phyloP scores from a whole-genome alignment of 2,113 vertebrate species.

The Aldabrachelys gigantea region DNA sequence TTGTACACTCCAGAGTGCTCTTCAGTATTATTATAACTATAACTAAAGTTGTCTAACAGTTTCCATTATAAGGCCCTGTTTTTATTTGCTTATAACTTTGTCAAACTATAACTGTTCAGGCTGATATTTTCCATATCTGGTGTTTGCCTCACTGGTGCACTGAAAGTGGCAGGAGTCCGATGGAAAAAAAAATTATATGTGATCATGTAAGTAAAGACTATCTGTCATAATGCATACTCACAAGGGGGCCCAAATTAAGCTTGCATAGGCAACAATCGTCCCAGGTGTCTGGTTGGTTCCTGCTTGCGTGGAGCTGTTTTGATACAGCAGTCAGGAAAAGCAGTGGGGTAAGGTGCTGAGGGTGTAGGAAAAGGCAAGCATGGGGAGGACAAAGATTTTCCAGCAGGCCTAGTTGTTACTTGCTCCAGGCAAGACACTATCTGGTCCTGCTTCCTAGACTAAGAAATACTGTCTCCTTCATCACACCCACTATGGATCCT shows the following conservation, averaged over 20 bases:
- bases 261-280: not conserved
- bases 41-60: not conserved
- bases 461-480: not conserved
- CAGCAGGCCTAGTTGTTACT: not conserved
- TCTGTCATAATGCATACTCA: not conserved
- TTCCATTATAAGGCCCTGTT: not conserved
- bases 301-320: not conserved
- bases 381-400: too few relatives aligned
- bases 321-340: not conserved
- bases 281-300: not conserved
- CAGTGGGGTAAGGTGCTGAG: not conserved
- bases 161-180: not conserved
- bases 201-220: not conserved
- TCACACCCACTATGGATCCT: not conserved
- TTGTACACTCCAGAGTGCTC: not conserved
- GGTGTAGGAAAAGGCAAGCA: not conserved
- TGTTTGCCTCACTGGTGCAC: not conserved
- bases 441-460: not conserved
- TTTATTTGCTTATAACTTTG: not conserved
- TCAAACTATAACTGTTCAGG: not conserved
- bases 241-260: not conserved
- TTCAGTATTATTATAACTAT: not conserved
- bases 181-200: not conserved
- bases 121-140: not conserved
- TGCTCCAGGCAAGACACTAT: not conserved